Base-by-base conservation (phyloP, 2,113 vertebrate species). In the Hippocampus barbouri region DNA sequence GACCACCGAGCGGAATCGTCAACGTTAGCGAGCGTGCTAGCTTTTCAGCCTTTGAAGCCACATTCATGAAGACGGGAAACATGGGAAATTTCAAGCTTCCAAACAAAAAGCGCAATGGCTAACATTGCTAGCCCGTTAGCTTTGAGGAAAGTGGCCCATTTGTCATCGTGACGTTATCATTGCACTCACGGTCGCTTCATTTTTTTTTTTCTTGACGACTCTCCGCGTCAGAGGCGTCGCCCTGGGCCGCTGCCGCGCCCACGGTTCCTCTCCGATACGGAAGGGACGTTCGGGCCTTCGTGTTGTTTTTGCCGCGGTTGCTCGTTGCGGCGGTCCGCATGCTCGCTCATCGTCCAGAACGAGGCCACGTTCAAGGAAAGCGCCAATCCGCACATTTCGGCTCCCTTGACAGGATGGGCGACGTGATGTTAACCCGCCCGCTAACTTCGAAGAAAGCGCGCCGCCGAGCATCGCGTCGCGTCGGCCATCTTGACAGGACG, bases 381-480 rank as follows among this genome's bases (percentile, higher is more conserved):
- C 12, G 0, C 0, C 10, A 4, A 45, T 3, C 8, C 1, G n/a
- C 23, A 23, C 53, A 2, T 21, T 56, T 10, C 1, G 4, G n/a
- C 21, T n/a, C 3, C 53, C 9, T 9, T n/a, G 1, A 23, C 21
- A 23, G 20, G 21, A 23, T 2, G 53, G 2, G 0, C 53, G 3
- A 14, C 43, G 10, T 21, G n/a, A 56, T 4, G 53, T 56, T 56
- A 45, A 6, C 9, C 5, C 6, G 53, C 53, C 23, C 20, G 56
- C 56, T 25, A 14, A 23, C 56, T 59, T 12, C 1, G 8, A n/a
- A 54, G 21, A 6, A 38, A 38, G 43, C 7, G 4, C 20, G 51
- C 51, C 8, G 21, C 5, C 59, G 12, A 6, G 30, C 30, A 15
- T 8, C 30, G 34, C 30, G 27, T 8, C 30, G 34, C 34, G 34